phyloP scores from a whole-genome alignment of 2,888 invertebrate genomes.

The Zeuzera pyrina region DNA sequence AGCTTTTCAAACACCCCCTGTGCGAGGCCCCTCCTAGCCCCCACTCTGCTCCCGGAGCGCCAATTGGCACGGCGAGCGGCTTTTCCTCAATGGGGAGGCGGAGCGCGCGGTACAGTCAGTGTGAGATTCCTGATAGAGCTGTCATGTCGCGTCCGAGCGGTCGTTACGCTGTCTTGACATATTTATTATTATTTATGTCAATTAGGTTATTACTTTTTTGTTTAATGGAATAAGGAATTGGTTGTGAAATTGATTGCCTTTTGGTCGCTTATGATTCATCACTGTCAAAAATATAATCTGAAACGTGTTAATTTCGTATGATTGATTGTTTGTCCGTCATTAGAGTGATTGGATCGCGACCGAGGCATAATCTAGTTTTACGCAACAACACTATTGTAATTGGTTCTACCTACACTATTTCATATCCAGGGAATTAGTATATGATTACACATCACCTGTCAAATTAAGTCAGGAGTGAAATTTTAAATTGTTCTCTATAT shows the following conservation, averaged over 20 bases:
- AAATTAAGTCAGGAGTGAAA: constrained; percentile 32
- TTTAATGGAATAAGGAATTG: constrained; percentile 72
- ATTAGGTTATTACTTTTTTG: constrained; percentile 72
- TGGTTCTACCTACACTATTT: constrained; percentile 19
- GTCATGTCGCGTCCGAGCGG: constrained; percentile 66
- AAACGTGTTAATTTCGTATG: constrained; percentile 69
- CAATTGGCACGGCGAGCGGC: constrained; percentile 34
- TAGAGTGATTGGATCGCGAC: constrained; percentile 36
- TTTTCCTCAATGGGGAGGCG: constrained; percentile 20
- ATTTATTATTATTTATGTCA: constrained; percentile 74
- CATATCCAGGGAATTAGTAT: constrained; percentile 25
- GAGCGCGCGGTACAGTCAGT: constrained; percentile 45
- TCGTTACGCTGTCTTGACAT: constrained; percentile 69
- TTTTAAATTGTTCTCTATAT: constrained; percentile 20
- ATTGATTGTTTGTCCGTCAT: constrained; percentile 64
- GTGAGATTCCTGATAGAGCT: constrained; percentile 66
- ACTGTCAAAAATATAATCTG: constrained; percentile 65
- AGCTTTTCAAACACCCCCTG: constrained; percentile 48
- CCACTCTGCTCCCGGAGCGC: constrained; percentile 27
- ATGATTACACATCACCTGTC: constrained; percentile 40
- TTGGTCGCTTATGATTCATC: constrained; percentile 70
- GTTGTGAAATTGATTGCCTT: constrained; percentile 71
- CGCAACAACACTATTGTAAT: constrained; percentile 49
- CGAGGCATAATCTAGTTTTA: constrained; percentile 61
- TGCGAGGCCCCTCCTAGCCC: constrained; percentile 24